phyloP scores from a whole-genome alignment of 2,888 invertebrate genomes.

The Ferrisia virgata region DNA sequence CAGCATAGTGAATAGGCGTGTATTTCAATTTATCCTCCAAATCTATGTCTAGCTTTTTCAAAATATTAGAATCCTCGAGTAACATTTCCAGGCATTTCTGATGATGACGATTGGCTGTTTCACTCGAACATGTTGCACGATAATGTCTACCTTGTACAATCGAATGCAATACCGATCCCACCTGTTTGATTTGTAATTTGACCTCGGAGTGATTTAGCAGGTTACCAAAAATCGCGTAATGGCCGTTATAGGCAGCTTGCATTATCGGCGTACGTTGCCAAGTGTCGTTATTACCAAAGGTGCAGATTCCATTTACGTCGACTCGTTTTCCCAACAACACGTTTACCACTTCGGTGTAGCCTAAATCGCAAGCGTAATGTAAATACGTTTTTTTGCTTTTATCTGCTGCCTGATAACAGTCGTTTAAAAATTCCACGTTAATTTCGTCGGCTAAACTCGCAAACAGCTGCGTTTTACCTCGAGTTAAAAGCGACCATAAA shows the following conservation, averaged over 20 bases:
- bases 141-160: not conserved
- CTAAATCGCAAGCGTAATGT: slow-evolving; percentile 62
- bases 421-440: slow-evolving; percentile 55
- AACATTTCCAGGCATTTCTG: not conserved
- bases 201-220: slow-evolving; percentile 53
- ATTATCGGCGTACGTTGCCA: slow-evolving; percentile 49
- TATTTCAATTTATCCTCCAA: not conserved
- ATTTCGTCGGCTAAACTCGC: no score
- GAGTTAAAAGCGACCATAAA: no score
- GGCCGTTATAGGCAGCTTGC: slow-evolving; percentile 50
- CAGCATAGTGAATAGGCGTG: not conserved
- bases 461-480: no score
- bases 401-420: slow-evolving; percentile 50
- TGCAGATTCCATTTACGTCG: slow-evolving; percentile 49
- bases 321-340: slow-evolving; percentile 51
- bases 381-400: no score
- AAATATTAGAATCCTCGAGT: not conserved
- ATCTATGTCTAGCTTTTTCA: not conserved
- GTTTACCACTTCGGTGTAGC: slow-evolving; percentile 56
- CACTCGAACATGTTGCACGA: not conserved
- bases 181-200: not conserved
- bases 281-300: no score
- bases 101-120: not conserved
- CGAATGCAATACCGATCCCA: not conserved
- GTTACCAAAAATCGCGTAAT: slow-evolving; percentile 49